phyloP scores from a whole-genome alignment of 2,888 invertebrate genomes.

The Corbicula japonica region DNA sequence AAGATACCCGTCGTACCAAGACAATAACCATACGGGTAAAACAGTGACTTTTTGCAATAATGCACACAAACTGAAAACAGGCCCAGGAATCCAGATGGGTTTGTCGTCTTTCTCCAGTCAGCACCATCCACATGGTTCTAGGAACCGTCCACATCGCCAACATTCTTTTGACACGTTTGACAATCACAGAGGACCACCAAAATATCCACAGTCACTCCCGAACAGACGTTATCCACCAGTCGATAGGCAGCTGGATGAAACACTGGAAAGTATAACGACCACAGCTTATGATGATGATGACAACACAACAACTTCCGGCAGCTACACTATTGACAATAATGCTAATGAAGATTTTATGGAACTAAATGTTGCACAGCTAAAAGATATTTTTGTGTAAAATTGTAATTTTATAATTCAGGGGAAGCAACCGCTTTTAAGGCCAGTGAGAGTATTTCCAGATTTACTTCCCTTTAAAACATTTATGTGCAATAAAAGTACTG shows the following conservation, averaged over 20 bases:
- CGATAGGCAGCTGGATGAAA: constrained; percentile 64
- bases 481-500: too few relatives aligned
- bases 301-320: constrained; percentile 81
- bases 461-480: too few relatives aligned
- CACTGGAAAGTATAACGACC: constrained; percentile 75
- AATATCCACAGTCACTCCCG: constrained; percentile 36
- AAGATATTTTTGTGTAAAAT: constrained; percentile 77
- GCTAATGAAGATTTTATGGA: constrained; percentile 68
- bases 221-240: constrained; percentile 35
- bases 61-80: constrained; percentile 45
- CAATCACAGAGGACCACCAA: constrained; percentile 35
- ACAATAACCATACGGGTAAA: constrained; percentile 43
- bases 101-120: constrained; percentile 60
- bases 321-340: constrained; percentile 80
- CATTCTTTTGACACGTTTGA: constrained; percentile 49
- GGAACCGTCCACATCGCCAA: constrained; percentile 37
- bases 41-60: constrained; percentile 40
- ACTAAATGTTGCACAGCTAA: constrained; percentile 68
- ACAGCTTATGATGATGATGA: constrained; percentile 79
- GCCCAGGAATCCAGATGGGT: constrained; percentile 67
- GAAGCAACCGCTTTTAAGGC: constrained; percentile 26
- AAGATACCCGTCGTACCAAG: constrained; percentile 49
- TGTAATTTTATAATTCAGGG: constrained; percentile 19
- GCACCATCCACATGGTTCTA: constrained; percentile 38
- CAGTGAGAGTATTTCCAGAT: too few relatives aligned